phyloP scores from a whole-genome alignment of 2,797 vertebrate genomes.

The Sebastes hopkinsi region DNA sequence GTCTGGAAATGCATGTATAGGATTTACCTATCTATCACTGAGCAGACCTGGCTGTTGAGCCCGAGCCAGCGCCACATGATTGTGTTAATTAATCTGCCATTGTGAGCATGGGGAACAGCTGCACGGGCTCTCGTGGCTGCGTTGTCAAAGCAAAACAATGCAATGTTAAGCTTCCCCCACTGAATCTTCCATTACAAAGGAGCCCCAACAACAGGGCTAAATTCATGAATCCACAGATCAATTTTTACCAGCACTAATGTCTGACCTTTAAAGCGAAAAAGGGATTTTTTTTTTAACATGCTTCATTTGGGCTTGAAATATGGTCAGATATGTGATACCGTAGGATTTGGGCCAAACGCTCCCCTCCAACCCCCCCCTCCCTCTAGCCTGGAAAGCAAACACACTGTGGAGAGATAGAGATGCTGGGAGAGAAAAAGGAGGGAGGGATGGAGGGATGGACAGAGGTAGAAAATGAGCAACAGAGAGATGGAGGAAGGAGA shows the following conservation, averaged over 20 bases:
- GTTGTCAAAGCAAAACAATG: constrained; percentile 99
- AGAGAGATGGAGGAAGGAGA: constrained; percentile 56
- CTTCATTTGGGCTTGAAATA: constrained; percentile 94
- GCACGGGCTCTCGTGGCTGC: constrained; percentile 95
- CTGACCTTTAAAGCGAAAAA: constrained; percentile 95
- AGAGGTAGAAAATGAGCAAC: constrained; percentile 61
- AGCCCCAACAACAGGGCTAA: constrained; percentile 94
- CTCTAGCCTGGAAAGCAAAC: constrained; percentile 89
- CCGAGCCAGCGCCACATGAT: constrained; percentile 97
- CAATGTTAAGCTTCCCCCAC: constrained; percentile 96
- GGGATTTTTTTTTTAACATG: constrained; percentile 81
- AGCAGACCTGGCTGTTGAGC: constrained; percentile 99
- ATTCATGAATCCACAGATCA: constrained; percentile 98
- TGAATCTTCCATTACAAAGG: constrained; percentile 98
- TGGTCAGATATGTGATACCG: constrained; percentile 92
- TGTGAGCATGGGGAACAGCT: constrained; percentile 99
- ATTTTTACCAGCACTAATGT: constrained; percentile 97
- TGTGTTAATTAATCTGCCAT: constrained; percentile 99
- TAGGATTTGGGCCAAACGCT: constrained; percentile 85
- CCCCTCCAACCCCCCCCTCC: constrained; percentile 46
- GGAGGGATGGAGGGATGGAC: constrained; percentile 46
- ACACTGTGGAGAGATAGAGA: constrained; percentile 83
- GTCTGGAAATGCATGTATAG: constrained; percentile 95
- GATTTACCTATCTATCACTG: constrained; percentile 99
- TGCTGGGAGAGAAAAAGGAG: constrained; percentile 67